Conservation (phyloP, 2,888 invertebrate genomes). For the Campoletis raptor region DNA sequence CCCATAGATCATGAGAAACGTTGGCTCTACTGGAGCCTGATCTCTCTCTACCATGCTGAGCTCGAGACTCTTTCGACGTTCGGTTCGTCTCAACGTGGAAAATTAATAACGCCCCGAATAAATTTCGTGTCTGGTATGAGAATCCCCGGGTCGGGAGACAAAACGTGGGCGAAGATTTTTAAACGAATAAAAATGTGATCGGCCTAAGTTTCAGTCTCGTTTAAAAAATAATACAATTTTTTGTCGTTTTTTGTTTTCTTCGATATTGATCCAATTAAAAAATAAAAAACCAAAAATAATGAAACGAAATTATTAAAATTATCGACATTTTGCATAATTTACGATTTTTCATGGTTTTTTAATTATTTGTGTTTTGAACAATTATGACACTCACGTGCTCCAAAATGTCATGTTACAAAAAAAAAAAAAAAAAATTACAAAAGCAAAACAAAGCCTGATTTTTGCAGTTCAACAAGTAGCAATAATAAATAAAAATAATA, state of each 20-base stretch:
- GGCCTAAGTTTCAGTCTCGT: neutral
- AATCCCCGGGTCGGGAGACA: slow-evolving; percentile 52
- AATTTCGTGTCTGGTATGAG: slow-evolving; percentile 69
- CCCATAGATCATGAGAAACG: slow-evolving; percentile 80
- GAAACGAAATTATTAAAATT: neutral
- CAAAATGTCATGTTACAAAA: no score
- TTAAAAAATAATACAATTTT: neutral
- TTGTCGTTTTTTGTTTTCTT: no score
- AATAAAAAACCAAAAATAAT: neutral
- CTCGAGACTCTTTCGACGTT: slow-evolving; percentile 55
- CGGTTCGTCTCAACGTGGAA: slow-evolving; percentile 75
- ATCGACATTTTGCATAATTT: neutral
- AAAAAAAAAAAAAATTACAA: no score
- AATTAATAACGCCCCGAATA: slow-evolving; percentile 79
- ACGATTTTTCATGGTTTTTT: neutral
- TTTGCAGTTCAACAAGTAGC: neutral
- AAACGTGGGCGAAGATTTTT: slow-evolving; percentile 75
- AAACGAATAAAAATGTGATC: slow-evolving; percentile 39
- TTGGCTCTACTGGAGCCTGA: slow-evolving; percentile 34
- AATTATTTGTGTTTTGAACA: no score
- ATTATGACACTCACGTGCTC: no score
- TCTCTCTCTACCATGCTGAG: slow-evolving; percentile 55
- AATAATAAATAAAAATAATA: neutral
- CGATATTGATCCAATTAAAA: neutral
- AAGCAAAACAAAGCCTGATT: no score